These are phyloP conservation scores for Notothenia coriiceps DNA, from an alignment of 2,113 vertebrate species.

Conservation along the genomic window DNA sequence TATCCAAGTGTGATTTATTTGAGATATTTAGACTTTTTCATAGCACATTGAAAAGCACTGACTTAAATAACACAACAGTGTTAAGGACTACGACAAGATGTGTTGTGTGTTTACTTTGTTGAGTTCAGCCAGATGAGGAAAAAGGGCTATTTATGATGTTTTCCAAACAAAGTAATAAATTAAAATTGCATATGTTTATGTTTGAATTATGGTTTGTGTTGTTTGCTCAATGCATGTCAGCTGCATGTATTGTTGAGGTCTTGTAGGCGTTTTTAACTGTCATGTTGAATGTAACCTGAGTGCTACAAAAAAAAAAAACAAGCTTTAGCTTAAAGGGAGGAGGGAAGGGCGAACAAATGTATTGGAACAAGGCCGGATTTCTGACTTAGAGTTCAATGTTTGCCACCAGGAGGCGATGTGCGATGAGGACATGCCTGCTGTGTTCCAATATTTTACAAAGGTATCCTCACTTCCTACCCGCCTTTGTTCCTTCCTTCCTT, in stretches of 20 bases:
- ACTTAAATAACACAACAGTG: no score
- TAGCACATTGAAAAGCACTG: no score
- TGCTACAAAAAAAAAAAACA: conserved; percentile 10
- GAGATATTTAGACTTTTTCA: conserved; percentile 9
- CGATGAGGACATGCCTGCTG: conserved; percentile 86
- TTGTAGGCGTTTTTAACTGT: not conserved
- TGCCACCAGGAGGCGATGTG: conserved; percentile 86
- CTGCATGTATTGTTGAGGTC: conserved; percentile 20
- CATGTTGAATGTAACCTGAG: not conserved
- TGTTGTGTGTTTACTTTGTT: no score
- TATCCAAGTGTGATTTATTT: no score
- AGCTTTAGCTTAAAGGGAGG: conserved; percentile 24
- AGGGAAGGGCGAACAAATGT: conserved; percentile 30
- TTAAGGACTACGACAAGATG: no score
- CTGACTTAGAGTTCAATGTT: conserved; percentile 63
- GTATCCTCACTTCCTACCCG: conserved; percentile 65
- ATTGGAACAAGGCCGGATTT: conserved; percentile 52
- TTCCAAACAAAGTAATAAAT: no score
- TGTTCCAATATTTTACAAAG: conserved; percentile 83
- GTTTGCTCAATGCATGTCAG: conserved; percentile 34
- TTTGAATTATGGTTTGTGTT: not conserved
- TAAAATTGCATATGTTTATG: no score
- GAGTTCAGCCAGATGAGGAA: no score
- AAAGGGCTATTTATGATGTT: no score
- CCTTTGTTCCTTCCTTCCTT: conserved; percentile 13